phyloP scores from a whole-genome alignment of 2,797 vertebrate species.

The Anguilla pacifica region DNA sequence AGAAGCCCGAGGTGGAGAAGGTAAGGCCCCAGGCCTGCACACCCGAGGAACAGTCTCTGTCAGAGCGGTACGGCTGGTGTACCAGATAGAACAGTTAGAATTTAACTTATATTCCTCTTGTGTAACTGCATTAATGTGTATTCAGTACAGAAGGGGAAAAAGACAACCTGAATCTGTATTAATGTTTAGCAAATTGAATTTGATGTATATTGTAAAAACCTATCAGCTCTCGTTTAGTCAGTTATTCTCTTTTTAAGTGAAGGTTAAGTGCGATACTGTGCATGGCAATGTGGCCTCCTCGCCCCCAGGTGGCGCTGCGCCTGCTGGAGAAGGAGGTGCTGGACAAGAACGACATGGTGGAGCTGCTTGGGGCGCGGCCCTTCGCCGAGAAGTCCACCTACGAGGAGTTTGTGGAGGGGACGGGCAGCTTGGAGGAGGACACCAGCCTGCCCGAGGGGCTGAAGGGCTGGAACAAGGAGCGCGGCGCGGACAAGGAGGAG shows the following conservation, averaged over 20 bases:
- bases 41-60: neutral
- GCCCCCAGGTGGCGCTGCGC: slow-evolving; percentile 85
- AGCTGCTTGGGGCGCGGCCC: slow-evolving; percentile 86
- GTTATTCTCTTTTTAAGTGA: neutral
- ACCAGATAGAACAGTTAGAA: neutral
- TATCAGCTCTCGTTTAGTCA: neutral
- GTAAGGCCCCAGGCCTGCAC: slow-evolving; percentile 58
- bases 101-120: neutral
- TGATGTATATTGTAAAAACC: neutral
- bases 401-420: slow-evolving; percentile 95
- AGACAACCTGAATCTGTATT: neutral
- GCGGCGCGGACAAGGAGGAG: slow-evolving; percentile 78
- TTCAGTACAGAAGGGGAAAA: neutral
- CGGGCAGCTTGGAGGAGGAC: slow-evolving; percentile 90
- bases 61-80: neutral
- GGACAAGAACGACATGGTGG: slow-evolving; percentile 91
- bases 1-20: slow-evolving; percentile 90
- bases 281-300: slow-evolving; percentile 9
- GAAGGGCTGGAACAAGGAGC: slow-evolving; percentile 94
- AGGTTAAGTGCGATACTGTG: neutral
- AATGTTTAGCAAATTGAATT: neutral
- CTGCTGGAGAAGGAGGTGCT: slow-evolving; percentile 93
- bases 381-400: slow-evolving; percentile 95
- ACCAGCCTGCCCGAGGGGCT: slow-evolving; percentile 90
- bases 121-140: neutral